Evolutionary conservation across 2,797 vertebrate genomes (phyloP), one percentile per base, ranked within the genome.

Genomic region (Anguilla obscura): DNA sequence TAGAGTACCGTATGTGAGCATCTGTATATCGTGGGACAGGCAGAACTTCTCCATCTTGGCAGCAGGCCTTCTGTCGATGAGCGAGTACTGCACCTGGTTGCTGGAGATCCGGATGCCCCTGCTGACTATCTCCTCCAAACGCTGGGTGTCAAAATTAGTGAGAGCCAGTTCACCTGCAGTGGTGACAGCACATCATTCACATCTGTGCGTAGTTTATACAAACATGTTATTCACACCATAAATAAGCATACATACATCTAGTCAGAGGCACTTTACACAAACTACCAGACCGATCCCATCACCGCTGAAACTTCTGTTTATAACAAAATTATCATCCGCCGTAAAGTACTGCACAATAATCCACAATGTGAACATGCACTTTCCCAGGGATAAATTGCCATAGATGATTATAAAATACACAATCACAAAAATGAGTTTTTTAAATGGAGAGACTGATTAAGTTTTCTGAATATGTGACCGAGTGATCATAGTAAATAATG

Each of bases 21-120:
- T 90, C 89, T 93, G 86, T n/a, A 94, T 91, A 89, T 90, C 87
- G 82, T 93, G 92, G 0, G 91, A 89, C 40, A 93, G 84, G 88
- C 93, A 94, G 89, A 94, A 93, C 58, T 89, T 85, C 90, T 93
- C 91, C 94, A 94, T 94, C 90, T 85, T 92, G 1, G 14, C 90
- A 71, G 91, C 91, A 74, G 93, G 93, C 27, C 92, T 90, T 89
- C 91, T 91, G 83, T 94, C 94, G 50, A 93, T 91, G 89, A 94
- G 54, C 3, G 92, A 94, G 88, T 93, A 93, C 91, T 94, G 94
- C 58, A 94, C 93, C 92, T 94, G 92, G 92, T 94, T 93, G 89
- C 92, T 93, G 69, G 94, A 93, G 90, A 94, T 92, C 74, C 86
- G 54, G 88, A 94, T 93, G 33, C 93, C 93, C 91, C 80, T 91